Evolutionary conservation across 1,140 invertebrate species (phyloP).

Genomic region (Gonioctena quinquepunctata): DNA sequence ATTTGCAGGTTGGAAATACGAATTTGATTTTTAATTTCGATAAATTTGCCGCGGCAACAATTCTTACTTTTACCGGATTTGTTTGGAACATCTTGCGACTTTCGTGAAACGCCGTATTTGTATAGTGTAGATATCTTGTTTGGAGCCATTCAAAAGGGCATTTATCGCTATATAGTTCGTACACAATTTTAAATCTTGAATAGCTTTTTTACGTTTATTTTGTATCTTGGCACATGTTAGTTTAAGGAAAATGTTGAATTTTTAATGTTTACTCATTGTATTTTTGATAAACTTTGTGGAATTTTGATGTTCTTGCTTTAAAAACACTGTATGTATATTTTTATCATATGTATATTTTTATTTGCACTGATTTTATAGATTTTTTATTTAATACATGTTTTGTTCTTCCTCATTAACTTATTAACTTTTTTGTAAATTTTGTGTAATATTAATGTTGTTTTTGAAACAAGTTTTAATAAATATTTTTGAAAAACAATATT

Average conservation of each 20-base stretch:
- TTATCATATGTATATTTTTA: slow-evolving; percentile 13
- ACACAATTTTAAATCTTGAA: not conserved
- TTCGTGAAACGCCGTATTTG: not conserved
- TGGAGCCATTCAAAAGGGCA: slow-evolving; percentile 20
- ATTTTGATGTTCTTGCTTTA: not conserved
- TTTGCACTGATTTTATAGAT: slow-evolving; percentile 20
- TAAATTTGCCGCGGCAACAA: too few species aligned
- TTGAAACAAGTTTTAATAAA: slow-evolving; percentile 20
- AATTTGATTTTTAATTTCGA: too few species aligned
- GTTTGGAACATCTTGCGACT: not conserved
- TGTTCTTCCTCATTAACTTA: slow-evolving; percentile 23
- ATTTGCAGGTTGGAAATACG: too few species aligned
- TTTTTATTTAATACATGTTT: slow-evolving; percentile 16
- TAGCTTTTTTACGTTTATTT: slow-evolving; percentile 12
- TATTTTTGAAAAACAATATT: slow-evolving; percentile 15
- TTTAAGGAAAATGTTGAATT: not conserved
- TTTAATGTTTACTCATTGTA: not conserved
- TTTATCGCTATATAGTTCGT: slow-evolving; percentile 9
- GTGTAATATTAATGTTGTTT: slow-evolving; percentile 24
- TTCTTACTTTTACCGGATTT: too few species aligned
- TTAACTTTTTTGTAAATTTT: slow-evolving; percentile 25
- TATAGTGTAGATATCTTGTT: slow-evolving; percentile 25
- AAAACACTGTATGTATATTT: slow-evolving; percentile 1
- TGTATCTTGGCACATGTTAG: not conserved
- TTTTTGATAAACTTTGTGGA: slow-evolving; percentile 3